Percentiles rank a stretch among this genome's conserved stretches.
Conservation (phyloP, 2,113 vertebrate genomes). For the Castor canadensis region DNA sequence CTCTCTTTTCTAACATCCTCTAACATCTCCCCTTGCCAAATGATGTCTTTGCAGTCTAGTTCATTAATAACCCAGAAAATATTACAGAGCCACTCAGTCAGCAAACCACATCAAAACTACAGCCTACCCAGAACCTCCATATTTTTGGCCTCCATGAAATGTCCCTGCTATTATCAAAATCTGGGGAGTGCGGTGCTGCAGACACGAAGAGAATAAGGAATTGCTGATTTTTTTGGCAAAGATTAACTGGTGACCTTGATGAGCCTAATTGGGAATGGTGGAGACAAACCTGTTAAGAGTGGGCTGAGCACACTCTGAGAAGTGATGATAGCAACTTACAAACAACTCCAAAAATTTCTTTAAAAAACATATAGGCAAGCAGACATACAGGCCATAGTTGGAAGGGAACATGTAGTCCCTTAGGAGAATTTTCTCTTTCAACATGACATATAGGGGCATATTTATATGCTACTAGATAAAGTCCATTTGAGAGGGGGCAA, state of each 20-base stretch:
- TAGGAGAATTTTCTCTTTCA: background rate
- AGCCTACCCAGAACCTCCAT: background rate
- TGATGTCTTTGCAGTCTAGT: background rate
- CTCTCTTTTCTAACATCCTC: background rate
- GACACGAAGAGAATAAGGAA: background rate
- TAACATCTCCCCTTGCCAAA: background rate
- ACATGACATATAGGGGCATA: background rate
- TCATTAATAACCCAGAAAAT: background rate
- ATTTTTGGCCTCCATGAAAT: background rate
- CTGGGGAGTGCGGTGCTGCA: background rate
- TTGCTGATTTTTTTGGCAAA: background rate
- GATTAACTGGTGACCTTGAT: background rate
- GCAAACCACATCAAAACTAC: background rate
- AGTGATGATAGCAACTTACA: background rate
- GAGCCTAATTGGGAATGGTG: background rate
- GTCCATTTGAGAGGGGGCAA: background rate
- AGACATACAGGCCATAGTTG: background rate
- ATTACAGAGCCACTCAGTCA: background rate
- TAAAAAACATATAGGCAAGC: background rate
- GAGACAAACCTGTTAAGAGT: background rate
- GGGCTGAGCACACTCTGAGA: background rate
- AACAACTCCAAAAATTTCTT: background rate
- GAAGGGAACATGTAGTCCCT: background rate
- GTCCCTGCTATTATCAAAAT: background rate
- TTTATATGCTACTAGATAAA: background rate